Evolutionary conservation across 2,888 invertebrate genomes (phyloP).

Genomic region (Tanaodytes sp.): DNA sequence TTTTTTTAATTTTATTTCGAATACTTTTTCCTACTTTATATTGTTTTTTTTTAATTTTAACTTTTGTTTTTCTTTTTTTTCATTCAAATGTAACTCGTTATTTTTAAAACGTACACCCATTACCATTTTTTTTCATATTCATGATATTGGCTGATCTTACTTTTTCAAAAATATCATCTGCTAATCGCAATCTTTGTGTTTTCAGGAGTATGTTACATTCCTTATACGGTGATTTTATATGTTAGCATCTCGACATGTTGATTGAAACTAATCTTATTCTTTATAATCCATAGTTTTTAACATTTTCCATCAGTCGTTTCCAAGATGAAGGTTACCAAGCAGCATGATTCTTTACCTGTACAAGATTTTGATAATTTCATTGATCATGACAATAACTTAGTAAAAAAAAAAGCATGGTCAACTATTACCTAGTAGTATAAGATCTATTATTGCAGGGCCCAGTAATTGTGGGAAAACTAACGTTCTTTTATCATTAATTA

Average conservation of each 20-base stretch:
- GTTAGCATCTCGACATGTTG: not conserved
- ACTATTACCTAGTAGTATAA: conserved; percentile 7
- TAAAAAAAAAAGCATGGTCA: not conserved
- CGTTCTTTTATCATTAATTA: conserved; percentile 1
- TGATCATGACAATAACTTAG: not conserved
- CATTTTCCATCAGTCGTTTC: no score
- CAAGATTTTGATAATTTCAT: not conserved
- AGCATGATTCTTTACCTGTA: not conserved
- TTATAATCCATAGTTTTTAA: no score
- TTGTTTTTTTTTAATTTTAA: not conserved
- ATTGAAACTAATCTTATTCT: not conserved
- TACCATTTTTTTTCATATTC: no score
- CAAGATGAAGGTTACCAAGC: conserved; percentile 7
- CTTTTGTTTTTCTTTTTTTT: not conserved
- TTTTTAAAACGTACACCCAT: no score
- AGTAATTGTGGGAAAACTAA: conserved; percentile 12
- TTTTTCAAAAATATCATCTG: no score
- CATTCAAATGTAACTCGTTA: no score
- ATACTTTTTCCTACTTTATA: no score
- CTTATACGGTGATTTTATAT: no score
- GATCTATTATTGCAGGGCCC: not conserved
- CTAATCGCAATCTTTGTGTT: no score
- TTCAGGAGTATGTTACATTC: no score
- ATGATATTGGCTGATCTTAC: no score
- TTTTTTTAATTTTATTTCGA: not conserved